Conservation (phyloP, 2,888 invertebrate species). For the Erebia palarica region DNA sequence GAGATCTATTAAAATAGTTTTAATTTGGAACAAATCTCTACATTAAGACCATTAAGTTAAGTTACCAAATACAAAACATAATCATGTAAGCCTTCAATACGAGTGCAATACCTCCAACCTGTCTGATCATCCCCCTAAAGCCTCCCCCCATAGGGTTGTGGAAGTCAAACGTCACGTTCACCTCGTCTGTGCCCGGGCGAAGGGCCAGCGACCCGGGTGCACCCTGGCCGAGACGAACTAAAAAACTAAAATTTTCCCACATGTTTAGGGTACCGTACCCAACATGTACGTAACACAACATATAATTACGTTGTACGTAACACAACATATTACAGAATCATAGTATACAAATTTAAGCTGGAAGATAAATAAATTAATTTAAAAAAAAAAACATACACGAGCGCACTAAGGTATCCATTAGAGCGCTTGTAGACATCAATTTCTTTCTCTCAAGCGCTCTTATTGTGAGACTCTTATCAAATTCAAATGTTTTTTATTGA, state of each 20-base stretch:
- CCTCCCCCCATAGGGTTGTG: constrained; percentile 24
- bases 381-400: too few species aligned
- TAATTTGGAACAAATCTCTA: background rate
- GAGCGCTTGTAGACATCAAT: too few species aligned
- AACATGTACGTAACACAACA: too few species aligned
- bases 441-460: too few species aligned
- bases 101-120: background rate
- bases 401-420: too few species aligned
- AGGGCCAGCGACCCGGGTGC: constrained; percentile 44
- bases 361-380: too few species aligned
- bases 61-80: background rate
- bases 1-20: background rate
- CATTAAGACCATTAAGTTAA: background rate
- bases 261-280: too few species aligned
- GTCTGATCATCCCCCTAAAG: constrained; percentile 5
- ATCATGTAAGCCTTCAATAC: background rate
- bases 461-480: too few species aligned
- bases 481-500: too few species aligned
- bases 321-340: too few species aligned
- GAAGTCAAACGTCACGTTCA: constrained; percentile 33
- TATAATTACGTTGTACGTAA: too few species aligned
- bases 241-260: constrained; percentile 9
- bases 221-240: constrained; percentile 13
- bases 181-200: constrained; percentile 42
- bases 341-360: too few species aligned